A percentile compares a stretch with the other conserved stretches of the same genome.
phyloP scores from a whole-genome alignment of 1,140 invertebrate species.

The Meloidogyne chitwoodi region DNA sequence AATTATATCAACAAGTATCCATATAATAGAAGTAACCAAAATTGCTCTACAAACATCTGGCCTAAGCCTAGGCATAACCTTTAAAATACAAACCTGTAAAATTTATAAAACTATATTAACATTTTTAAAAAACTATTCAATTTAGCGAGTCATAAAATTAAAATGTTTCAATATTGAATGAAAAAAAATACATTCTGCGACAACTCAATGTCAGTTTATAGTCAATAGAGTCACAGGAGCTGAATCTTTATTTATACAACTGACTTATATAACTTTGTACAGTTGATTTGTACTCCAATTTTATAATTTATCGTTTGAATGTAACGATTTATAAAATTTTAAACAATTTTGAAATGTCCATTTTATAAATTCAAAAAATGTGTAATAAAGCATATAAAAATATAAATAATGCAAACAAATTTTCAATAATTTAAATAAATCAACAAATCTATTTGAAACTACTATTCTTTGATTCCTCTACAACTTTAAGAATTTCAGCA shows the following conservation, averaged over 20 bases:
- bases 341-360: too few species aligned
- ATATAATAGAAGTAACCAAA: constrained; percentile 34
- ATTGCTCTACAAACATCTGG: constrained; percentile 28
- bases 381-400: background rate
- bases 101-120: too few species aligned
- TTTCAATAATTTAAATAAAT: background rate
- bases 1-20: constrained; percentile 32
- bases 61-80: constrained; percentile 1
- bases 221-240: background rate
- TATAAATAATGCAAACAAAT: background rate
- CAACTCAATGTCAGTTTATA: background rate
- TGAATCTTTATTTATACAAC: background rate
- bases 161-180: background rate
- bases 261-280: background rate
- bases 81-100: background rate
- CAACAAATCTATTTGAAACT: background rate
- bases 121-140: background rate
- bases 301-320: too few species aligned
- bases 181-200: background rate
- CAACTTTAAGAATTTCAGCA: background rate
- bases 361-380: too few species aligned
- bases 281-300: too few species aligned
- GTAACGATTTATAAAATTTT: too few species aligned
- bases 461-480: background rate
- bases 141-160: background rate